Evolutionary conservation across 2,888 invertebrate genomes (phyloP), one percentile per base, ranked within the genome.

Genomic region (Chorisops tibialis): DNA sequence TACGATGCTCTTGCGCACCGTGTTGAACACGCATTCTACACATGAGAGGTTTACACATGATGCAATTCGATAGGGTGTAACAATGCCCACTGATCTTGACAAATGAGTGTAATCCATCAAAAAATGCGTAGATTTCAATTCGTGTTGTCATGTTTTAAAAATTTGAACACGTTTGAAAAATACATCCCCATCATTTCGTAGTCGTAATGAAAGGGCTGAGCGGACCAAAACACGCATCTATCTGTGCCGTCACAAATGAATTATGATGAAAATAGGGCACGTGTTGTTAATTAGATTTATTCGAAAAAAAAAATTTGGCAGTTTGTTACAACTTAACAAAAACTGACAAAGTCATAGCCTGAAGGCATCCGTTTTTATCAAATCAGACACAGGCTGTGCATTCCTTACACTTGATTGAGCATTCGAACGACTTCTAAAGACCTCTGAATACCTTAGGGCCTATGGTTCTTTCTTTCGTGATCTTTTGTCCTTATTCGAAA

Each of bases 51-150:
- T 5, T 4, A 9, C 9, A 30, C 30, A 35, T 50, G 24, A 22
- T n/a, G 30, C 19, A 11, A 30, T 50, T 30, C 24, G 43, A 39
- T 54, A 21, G 19, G 21, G 22, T 56, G 37, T 54, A 24, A 56
- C 45, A 56, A 45, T 16, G n/a, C 56, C 12, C 45, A 18, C 18
- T 56, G 56, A 56, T 56, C 56, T 43, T 56, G 43, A 56, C 45
- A 45, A 56, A 56, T 56, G 49, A 45, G 30, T 43, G 30, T 45
- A 56, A 56, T 56, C 39, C 56, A 45, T 56, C 56, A 56, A 45
- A 56, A 50, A 43, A 19, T 56, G 30, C 43, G 18, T 49, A 1
- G 24, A 16, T 24, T 35, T 50, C 14, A 24, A 50, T 35, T 14
- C 49, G 16, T 50, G 49, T 50, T 45, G 45, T 50, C 49, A 50